Conservation (phyloP, 2,888 invertebrate species). For the Piscicola geometra region DNA sequence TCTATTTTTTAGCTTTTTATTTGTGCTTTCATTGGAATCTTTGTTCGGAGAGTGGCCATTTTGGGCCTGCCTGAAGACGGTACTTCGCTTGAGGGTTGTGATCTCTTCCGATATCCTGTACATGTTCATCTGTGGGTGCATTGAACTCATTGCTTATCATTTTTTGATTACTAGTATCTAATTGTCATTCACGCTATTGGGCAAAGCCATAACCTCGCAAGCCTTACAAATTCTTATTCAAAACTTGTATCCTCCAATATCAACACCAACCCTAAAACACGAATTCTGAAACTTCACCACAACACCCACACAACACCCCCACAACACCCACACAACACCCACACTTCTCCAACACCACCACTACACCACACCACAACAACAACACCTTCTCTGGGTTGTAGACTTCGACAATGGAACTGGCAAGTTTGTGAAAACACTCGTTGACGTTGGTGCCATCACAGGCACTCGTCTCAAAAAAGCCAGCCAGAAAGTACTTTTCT, state of each 20-base stretch:
- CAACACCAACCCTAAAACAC: not conserved
- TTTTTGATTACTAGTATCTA: too few relatives aligned
- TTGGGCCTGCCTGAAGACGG: too few relatives aligned
- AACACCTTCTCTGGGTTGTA: constrained; percentile 49
- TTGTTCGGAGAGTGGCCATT: too few relatives aligned
- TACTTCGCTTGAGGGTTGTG: constrained; percentile 12
- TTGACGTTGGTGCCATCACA: constrained; percentile 48
- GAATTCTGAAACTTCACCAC: not conserved
- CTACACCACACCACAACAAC: too few relatives aligned
- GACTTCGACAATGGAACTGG: constrained; percentile 50
- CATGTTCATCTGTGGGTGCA: constrained; percentile 21
- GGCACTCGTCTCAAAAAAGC: constrained; percentile 51
- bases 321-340: not conserved
- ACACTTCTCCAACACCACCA: not conserved
- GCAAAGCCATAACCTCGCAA: too few relatives aligned
- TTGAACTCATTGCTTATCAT: not conserved
- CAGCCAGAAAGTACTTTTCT: constrained; percentile 48
- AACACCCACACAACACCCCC: not conserved
- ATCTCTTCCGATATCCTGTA: constrained; percentile 24
- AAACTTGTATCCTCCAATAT: too few relatives aligned
- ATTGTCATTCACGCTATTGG: too few relatives aligned
- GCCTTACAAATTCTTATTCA: too few relatives aligned
- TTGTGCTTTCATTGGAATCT: not conserved
- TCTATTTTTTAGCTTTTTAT: not conserved
- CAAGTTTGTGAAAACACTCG: constrained; percentile 48